These are phyloP conservation scores for Peromyscus nudipes DNA, from an alignment of 2,797 vertebrate species.

Conservation along the genomic window DNA sequence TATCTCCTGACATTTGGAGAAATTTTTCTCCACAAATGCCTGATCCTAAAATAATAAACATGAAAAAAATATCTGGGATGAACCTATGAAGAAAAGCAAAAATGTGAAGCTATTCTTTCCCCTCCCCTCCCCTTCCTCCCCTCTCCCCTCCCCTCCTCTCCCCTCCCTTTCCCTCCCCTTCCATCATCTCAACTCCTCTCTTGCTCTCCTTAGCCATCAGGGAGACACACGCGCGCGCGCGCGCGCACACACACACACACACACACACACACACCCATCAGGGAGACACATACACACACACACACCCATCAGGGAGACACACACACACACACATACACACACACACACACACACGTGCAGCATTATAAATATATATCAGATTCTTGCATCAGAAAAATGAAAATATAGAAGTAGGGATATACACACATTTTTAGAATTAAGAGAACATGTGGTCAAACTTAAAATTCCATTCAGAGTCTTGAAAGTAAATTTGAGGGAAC, in stretches of 20 bases:
- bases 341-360: background rate
- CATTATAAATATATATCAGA: background rate
- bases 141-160: no score
- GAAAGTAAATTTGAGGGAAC: slow-evolving; percentile 42
- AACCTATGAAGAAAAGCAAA: background rate
- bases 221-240: background rate
- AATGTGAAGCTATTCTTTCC: background rate
- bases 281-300: background rate
- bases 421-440: background rate
- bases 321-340: background rate
- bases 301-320: no score
- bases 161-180: background rate
- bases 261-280: no score
- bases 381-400: background rate
- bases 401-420: background rate
- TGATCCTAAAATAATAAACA: slow-evolving; percentile 15
- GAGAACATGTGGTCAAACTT: background rate
- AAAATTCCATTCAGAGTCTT: slow-evolving; percentile 35
- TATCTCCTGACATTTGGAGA: background rate
- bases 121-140: no score
- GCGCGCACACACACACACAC: background rate
- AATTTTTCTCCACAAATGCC: background rate
- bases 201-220: background rate
- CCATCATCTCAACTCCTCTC: background rate
- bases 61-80: background rate